Evolutionary conservation across 2,888 invertebrate species (phyloP).

Genomic region (Siphlonurus alternatus): DNA sequence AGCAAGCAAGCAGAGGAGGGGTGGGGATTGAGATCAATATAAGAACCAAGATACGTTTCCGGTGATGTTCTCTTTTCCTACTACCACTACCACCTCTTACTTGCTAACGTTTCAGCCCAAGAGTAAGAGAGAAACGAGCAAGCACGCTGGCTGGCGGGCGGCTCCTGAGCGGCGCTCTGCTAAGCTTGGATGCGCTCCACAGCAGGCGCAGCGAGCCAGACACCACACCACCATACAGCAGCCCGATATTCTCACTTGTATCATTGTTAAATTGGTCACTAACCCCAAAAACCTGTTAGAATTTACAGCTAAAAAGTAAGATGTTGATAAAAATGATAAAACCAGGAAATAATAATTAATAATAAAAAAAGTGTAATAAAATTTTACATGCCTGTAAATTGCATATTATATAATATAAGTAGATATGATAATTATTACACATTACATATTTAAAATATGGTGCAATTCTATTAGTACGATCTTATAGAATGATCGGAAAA

Average conservation of each 20-base stretch:
- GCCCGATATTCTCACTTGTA: neutral
- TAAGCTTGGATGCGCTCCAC: slow-evolving; percentile 3
- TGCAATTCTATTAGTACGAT: no score
- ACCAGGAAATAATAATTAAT: neutral
- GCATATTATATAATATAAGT: no score
- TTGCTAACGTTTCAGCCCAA: neutral
- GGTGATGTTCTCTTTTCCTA: neutral
- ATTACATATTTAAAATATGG: no score
- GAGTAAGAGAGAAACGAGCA: neutral
- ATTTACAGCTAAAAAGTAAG: neutral
- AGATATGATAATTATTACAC: no score
- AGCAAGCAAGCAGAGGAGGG: neutral
- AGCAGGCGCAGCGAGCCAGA: slow-evolving; percentile 1
- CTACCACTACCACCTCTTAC: neutral
- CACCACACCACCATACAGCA: neutral
- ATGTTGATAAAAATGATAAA: neutral
- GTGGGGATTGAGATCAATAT: neutral
- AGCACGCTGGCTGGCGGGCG: neutral
- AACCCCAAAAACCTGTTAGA: neutral
- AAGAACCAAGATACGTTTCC: slow-evolving; percentile 2
- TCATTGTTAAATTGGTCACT: neutral
- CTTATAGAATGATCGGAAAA: no score
- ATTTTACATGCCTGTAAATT: no score
- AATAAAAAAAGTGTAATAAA: no score
- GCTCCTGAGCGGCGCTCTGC: neutral